phyloP scores from a whole-genome alignment of 2,113 vertebrate genomes.

The Pseudonaja textilis region DNA sequence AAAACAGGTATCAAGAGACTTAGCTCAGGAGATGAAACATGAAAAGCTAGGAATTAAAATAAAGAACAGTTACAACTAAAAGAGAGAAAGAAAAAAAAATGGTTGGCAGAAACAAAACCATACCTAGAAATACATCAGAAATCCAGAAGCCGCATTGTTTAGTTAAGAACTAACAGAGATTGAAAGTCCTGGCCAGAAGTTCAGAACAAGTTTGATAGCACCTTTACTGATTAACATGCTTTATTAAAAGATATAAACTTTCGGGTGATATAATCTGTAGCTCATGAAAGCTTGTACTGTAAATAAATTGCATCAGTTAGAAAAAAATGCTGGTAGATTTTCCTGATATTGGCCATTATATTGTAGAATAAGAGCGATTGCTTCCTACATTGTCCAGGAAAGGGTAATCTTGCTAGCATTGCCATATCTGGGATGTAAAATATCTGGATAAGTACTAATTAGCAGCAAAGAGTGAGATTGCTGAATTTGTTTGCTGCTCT shows the following conservation, averaged over 20 bases:
- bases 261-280: not conserved
- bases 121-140: not conserved
- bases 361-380: not conserved
- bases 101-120: not conserved
- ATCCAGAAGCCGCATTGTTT: not conserved
- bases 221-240: not conserved
- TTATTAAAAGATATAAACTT: not conserved
- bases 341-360: not conserved
- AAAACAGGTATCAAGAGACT: not conserved
- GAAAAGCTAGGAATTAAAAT: not conserved
- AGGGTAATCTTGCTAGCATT: not conserved
- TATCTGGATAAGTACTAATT: not conserved
- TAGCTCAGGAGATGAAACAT: not conserved
- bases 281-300: not conserved
- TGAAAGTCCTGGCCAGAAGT: not conserved
- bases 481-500: not conserved
- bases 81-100: not conserved
- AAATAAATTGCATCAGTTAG: not conserved
- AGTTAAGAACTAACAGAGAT: not conserved
- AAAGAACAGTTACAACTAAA: not conserved
- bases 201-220: not conserved
- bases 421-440: not conserved
- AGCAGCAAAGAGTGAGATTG: not conserved
- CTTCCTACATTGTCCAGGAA: not conserved
- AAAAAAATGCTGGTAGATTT: not conserved